Evolutionary conservation across 2,797 vertebrate genomes (phyloP).

Genomic region (Ceryle rudis): DNA sequence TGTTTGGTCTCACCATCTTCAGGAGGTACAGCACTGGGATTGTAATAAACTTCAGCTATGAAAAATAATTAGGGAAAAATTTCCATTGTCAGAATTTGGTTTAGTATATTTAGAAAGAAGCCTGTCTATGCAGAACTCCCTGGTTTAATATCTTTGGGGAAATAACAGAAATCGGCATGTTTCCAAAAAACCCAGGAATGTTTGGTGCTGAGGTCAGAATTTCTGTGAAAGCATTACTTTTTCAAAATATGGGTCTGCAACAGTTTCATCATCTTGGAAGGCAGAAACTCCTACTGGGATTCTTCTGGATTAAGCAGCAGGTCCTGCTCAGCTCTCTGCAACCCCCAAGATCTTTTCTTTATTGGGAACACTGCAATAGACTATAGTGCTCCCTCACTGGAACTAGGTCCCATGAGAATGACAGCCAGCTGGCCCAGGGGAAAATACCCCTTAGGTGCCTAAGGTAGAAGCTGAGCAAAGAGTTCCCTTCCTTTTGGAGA

Average conservation of each 20-base stretch:
- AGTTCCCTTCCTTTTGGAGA: background rate
- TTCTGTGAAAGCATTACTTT: background rate
- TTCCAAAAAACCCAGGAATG: background rate
- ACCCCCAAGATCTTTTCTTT: background rate
- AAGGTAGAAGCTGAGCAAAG: background rate
- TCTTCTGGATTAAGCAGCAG: background rate
- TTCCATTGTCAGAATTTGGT: background rate
- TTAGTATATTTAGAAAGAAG: background rate
- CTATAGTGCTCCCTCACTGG: background rate
- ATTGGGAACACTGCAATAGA: background rate
- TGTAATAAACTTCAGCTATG: constrained; percentile 53
- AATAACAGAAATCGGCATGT: background rate
- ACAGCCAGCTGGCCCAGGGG: background rate
- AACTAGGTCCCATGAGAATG: background rate
- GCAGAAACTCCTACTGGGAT: background rate
- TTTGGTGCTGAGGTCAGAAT: background rate
- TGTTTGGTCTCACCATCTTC: background rate
- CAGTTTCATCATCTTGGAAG: background rate
- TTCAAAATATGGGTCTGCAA: background rate
- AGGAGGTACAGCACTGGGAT: background rate
- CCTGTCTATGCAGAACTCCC: background rate
- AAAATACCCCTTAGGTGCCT: background rate
- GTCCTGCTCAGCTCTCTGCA: background rate
- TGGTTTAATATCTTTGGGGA: background rate
- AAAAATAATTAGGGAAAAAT: background rate